Conservation (phyloP, 2,888 invertebrate genomes). For the Dryobota labecula region DNA sequence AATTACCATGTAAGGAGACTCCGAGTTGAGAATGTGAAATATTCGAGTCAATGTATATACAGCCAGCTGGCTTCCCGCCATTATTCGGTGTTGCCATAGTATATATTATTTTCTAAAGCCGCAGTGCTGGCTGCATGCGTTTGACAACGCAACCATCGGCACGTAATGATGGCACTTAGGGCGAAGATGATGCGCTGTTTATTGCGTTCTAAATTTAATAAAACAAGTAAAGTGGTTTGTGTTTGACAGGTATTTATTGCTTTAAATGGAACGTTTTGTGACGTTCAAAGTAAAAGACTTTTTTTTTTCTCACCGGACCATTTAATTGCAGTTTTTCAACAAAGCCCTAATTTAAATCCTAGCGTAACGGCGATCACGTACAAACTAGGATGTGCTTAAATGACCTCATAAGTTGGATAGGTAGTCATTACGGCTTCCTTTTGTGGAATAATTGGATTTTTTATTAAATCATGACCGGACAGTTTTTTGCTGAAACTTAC, state of each 20-base stretch:
- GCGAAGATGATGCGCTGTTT: slow-evolving; percentile 57
- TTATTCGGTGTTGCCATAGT: slow-evolving; percentile 54
- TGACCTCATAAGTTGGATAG: slow-evolving; percentile 61
- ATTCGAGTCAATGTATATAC: slow-evolving; percentile 41
- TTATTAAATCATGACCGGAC: slow-evolving; percentile 67
- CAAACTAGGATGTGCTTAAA: slow-evolving; percentile 69
- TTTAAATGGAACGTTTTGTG: slow-evolving; percentile 17
- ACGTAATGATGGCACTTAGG: slow-evolving; percentile 71
- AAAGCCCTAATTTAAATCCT: slow-evolving; percentile 53
- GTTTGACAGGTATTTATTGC: slow-evolving; percentile 47
- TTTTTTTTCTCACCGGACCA: not conserved
- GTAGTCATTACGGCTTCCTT: slow-evolving; percentile 69
- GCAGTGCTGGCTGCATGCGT: slow-evolving; percentile 59
- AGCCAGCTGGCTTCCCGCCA: slow-evolving; percentile 58
- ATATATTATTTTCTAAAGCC: slow-evolving; percentile 64
- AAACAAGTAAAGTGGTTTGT: slow-evolving; percentile 46
- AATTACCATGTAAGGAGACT: slow-evolving; percentile 60
- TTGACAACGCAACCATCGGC: slow-evolving; percentile 64
- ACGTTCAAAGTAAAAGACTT: not conserved
- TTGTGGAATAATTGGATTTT: slow-evolving; percentile 74
- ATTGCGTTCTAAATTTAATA: slow-evolving; percentile 68
- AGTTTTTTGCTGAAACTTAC: slow-evolving; percentile 60
- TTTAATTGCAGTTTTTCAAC: slow-evolving; percentile 23
- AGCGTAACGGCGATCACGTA: slow-evolving; percentile 67
- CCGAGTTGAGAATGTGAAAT: slow-evolving; percentile 57